Conservation (phyloP, 2,797 vertebrate species). For the Melanotaenia parkinsoni region DNA sequence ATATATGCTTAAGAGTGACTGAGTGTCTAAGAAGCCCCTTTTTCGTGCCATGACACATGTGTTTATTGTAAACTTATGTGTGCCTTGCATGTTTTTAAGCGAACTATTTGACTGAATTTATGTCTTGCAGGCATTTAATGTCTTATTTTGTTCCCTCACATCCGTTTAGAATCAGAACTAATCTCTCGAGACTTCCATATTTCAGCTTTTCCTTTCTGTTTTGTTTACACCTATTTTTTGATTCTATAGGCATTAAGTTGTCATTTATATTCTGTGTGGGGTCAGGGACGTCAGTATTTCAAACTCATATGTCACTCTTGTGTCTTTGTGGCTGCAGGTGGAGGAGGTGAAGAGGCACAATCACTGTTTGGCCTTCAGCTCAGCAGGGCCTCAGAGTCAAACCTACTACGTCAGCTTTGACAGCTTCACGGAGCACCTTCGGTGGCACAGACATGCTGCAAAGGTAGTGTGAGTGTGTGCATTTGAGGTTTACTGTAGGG, state of each 20-base stretch:
- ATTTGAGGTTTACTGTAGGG: slow-evolving; percentile 1
- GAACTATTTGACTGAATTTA: slow-evolving; percentile 21
- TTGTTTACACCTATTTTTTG: slow-evolving; percentile 1
- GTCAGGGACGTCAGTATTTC: slow-evolving; percentile 37
- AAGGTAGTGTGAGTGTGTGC: slow-evolving; percentile 82
- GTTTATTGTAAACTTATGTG: slow-evolving; percentile 22
- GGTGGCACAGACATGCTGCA: slow-evolving; percentile 95
- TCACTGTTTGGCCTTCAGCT: slow-evolving; percentile 98
- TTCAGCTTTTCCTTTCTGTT: slow-evolving; percentile 17
- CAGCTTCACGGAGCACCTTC: slow-evolving; percentile 96
- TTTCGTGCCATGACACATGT: slow-evolving; percentile 22
- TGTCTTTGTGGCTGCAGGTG: slow-evolving; percentile 82
- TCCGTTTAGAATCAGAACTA: neutral
- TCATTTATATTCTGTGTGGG: slow-evolving; percentile 19
- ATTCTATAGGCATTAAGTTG: neutral
- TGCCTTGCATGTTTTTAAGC: slow-evolving; percentile 29
- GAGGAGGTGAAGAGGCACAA: slow-evolving; percentile 98
- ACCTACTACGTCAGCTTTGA: slow-evolving; percentile 98
- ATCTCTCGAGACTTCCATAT: slow-evolving; percentile 18
- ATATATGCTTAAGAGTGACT: slow-evolving; percentile 24
- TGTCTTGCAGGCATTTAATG: slow-evolving; percentile 20
- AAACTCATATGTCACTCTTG: slow-evolving; percentile 19
- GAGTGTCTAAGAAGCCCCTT: slow-evolving; percentile 41
- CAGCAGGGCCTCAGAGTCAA: slow-evolving; percentile 96
- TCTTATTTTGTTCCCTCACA: slow-evolving; percentile 21